A percentile compares a stretch with the other conserved stretches of the same genome.
These are phyloP conservation scores for Ctenomys sociabilis DNA, from an alignment of 2,113 vertebrate genomes.

Conservation along the genomic window DNA sequence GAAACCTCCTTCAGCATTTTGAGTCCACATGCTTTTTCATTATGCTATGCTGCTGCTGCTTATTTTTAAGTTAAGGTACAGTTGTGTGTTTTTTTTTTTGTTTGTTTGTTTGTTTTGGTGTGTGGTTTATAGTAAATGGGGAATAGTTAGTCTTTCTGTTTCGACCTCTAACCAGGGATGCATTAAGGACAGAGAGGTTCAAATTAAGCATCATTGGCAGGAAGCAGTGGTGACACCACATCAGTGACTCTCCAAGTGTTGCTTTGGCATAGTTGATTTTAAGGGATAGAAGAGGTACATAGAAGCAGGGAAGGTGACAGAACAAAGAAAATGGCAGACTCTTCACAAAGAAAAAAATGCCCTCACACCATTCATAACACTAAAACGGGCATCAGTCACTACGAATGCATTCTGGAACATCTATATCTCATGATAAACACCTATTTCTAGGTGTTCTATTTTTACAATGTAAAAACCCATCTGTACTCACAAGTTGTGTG, in stretches of 20 bases:
- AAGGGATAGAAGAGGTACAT: neutral
- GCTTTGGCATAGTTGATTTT: neutral
- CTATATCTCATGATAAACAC: neutral
- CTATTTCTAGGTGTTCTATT: constrained; percentile 5
- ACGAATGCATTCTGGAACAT: neutral
- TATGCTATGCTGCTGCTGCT: neutral
- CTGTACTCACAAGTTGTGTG: neutral
- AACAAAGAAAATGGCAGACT: neutral
- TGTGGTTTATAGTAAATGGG: neutral
- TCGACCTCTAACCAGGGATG: neutral
- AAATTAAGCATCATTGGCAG: neutral
- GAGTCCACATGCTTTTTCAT: neutral
- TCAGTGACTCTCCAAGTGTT: neutral
- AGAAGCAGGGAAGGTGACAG: neutral
- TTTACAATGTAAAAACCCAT: neutral
- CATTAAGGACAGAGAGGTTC: neutral
- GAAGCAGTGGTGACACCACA: neutral
- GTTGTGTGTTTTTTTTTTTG: neutral
- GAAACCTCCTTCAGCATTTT: neutral
- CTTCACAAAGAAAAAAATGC: neutral
- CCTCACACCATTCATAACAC: neutral
- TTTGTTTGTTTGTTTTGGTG: too few relatives aligned
- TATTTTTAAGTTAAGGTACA: neutral
- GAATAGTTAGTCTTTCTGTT: neutral
- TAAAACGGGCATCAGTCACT: neutral